Conservation (phyloP, 2,888 invertebrate species). For the Watsonalla cultraria region DNA sequence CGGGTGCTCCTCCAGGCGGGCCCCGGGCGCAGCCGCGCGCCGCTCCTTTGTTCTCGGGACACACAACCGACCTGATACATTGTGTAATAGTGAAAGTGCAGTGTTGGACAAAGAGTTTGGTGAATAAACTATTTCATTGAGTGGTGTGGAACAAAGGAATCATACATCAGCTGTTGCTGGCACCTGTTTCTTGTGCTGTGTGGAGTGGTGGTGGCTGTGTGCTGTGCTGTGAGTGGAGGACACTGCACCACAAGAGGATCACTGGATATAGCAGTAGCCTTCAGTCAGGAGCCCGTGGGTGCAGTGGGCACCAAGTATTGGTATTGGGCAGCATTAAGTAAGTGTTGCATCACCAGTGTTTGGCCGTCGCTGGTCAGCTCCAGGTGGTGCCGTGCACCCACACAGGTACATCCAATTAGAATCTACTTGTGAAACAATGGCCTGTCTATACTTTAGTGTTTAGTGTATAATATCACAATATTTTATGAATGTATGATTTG, state of each 20-base stretch:
- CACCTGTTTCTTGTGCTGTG: background rate
- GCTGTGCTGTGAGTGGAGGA: too few relatives aligned
- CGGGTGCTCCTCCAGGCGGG: background rate
- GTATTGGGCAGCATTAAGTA: background rate
- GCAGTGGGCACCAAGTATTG: background rate
- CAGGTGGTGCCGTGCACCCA: too few relatives aligned
- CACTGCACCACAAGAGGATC: too few relatives aligned
- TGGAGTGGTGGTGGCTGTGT: background rate
- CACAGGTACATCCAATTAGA: too few relatives aligned
- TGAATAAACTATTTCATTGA: conserved; percentile 3
- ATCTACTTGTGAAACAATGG: too few relatives aligned
- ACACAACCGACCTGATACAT: conserved; percentile 3
- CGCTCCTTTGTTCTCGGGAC: conserved; percentile 4
- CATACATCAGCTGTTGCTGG: background rate
- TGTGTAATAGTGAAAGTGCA: conserved; percentile 48
- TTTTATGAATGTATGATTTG: too few relatives aligned
- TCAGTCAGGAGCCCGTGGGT: background rate
- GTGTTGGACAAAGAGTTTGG: conserved; percentile 27
- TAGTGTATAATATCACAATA: too few relatives aligned
- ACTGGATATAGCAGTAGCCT: background rate
- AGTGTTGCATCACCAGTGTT: background rate
- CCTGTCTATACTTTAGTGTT: too few relatives aligned
- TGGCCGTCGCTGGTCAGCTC: too few relatives aligned
- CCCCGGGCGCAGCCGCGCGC: conserved; percentile 9
- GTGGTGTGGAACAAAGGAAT: conserved; percentile 2